phyloP scores from a whole-genome alignment of 2,888 invertebrate species.

The Ariolimax columbianus region DNA sequence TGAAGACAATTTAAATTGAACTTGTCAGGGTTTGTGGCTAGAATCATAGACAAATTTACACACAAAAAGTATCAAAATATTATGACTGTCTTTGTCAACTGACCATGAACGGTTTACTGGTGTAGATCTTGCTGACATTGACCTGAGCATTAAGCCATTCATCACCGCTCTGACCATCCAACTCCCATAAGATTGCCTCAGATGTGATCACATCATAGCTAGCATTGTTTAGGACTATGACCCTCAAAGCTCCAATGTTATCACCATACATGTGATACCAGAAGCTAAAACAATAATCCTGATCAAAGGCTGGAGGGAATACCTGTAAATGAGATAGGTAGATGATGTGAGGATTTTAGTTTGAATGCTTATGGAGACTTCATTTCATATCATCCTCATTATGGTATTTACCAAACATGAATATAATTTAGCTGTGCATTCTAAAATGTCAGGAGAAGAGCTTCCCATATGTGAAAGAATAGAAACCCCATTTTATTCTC shows the following conservation, averaged over 20 bases:
- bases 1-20: too few species aligned
- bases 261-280: slow-evolving; percentile 75
- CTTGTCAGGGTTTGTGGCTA: too few species aligned
- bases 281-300: slow-evolving; percentile 70
- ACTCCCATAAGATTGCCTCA: slow-evolving; percentile 64
- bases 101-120: slow-evolving; percentile 67
- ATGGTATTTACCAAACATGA: background rate
- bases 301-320: slow-evolving; percentile 57
- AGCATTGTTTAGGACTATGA: slow-evolving; percentile 62
- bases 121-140: slow-evolving; percentile 63
- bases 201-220: slow-evolving; percentile 58
- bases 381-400: background rate
- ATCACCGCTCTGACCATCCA: slow-evolving; percentile 63
- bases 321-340: slow-evolving; percentile 31
- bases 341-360: background rate
- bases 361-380: background rate
- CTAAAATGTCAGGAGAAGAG: background rate
- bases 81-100: slow-evolving; percentile 1
- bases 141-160: slow-evolving; percentile 70
- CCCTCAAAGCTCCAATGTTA: slow-evolving; percentile 65
- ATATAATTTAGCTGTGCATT: background rate
- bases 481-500: background rate
- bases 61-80: too few species aligned
- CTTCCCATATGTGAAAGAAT: background rate
- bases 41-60: too few species aligned